phyloP scores from a whole-genome alignment of 2,888 invertebrate genomes.

The Stenchaetothrips biformis region DNA sequence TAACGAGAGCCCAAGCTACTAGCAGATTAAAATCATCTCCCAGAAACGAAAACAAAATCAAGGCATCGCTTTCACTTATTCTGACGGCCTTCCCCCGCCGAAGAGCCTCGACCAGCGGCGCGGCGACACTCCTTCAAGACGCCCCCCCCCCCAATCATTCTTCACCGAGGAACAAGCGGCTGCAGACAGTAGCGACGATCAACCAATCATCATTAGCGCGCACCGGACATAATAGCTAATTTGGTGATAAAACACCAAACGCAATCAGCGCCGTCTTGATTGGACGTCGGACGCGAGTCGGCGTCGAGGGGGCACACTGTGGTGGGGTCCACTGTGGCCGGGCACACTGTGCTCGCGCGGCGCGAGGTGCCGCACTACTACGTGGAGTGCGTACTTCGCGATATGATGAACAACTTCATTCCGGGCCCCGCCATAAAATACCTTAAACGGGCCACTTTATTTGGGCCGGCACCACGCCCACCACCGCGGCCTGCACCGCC shows the following conservation, averaged over 20 bases:
- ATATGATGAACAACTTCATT: constrained; percentile 10
- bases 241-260: constrained; percentile 12
- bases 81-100: too few relatives aligned
- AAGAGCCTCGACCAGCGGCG: too few relatives aligned
- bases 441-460: constrained; percentile 1
- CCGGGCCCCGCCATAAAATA: background rate
- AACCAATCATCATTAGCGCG: constrained; percentile 18
- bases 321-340: too few relatives aligned
- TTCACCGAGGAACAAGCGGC: background rate
- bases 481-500: background rate
- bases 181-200: constrained; percentile 13
- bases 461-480: background rate
- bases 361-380: background rate
- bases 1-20: too few relatives aligned
- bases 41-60: too few relatives aligned
- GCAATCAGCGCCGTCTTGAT: constrained; percentile 8
- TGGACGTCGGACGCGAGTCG: background rate
- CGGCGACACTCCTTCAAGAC: too few relatives aligned
- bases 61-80: too few relatives aligned
- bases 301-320: too few relatives aligned
- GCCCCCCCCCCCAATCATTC: background rate
- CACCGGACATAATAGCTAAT: constrained; percentile 13
- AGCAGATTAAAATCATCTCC: too few relatives aligned
- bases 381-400: background rate
- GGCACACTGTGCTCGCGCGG: too few relatives aligned